These are phyloP conservation scores for Vipera latastei DNA, from an alignment of 2,797 vertebrate species.

Conservation along the genomic window DNA sequence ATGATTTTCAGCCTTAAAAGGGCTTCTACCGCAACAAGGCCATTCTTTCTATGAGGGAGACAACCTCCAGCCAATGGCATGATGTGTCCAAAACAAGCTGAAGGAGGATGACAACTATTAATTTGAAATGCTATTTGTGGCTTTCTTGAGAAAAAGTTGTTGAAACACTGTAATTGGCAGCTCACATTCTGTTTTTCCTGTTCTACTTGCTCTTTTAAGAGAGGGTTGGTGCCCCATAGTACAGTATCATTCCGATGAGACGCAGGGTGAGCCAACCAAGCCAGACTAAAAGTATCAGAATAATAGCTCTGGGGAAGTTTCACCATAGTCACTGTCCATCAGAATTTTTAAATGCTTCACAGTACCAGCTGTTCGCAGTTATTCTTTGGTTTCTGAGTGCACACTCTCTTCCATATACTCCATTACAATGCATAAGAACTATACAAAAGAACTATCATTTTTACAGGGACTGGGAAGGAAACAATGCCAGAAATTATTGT, in stretches of 20 bases:
- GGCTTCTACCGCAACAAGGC: background rate
- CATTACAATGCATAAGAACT: background rate
- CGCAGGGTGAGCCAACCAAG: constrained; percentile 13
- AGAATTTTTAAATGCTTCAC: background rate
- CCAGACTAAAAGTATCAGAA: background rate
- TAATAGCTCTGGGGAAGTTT: constrained; percentile 29
- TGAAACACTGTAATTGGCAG: constrained; percentile 21
- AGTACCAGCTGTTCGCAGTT: background rate
- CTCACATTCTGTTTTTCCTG: constrained; percentile 28
- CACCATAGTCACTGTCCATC: background rate
- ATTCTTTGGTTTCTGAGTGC: background rate
- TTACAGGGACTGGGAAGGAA: background rate
- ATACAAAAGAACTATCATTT: background rate
- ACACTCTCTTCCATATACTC: background rate
- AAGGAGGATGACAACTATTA: constrained; percentile 9
- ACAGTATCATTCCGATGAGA: constrained; percentile 12
- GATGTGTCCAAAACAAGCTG: constrained; percentile 9
- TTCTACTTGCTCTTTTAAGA: constrained; percentile 28
- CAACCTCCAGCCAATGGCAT: background rate
- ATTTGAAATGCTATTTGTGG: constrained; percentile 27
- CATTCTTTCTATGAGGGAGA: background rate
- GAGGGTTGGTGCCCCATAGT: constrained; percentile 12
- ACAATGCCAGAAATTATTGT: background rate
- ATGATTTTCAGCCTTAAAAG: background rate
- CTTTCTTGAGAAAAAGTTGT: constrained; percentile 24